Evolutionary conservation across 2,797 vertebrate species (phyloP), one percentile per base, ranked within the genome.

Genomic region (Sparus aurata): DNA sequence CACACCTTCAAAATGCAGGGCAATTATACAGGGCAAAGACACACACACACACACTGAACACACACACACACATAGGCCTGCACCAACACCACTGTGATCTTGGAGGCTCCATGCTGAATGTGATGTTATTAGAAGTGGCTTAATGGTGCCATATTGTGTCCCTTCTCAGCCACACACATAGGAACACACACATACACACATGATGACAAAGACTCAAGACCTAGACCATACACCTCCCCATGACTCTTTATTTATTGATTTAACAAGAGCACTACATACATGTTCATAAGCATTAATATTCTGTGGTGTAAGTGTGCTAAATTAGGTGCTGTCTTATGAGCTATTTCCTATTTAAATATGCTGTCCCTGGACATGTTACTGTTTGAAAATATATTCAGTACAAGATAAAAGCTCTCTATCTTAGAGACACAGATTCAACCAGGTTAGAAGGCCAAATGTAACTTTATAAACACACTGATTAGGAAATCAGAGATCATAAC

Each of bases 41-140:
- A 13, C 66, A 59, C 64, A 45, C 16, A 61, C 69, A 66, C 43
- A 67, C 55, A 73, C 49, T 16, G 57, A 75, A 62, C 69, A 46
- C n/a, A 47, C 50, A 60, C 50, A 60, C 61, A 53, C 63, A 58
- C 53, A 9, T 50, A 74, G 38, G 50, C 82, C 16, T 65, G 43
- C 50, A 68, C 61, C 61, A 55, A 83, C 59, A 77, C 79, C 76
- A 77, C 83, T 79, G 85, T 80, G 80, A 86, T 87, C 83, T 91
- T 74, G 63, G 82, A 85, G 86, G 72, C 91, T 85, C 73, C 75
- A 69, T 86, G 73, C 86, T 91, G 85, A 80, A 85, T 87, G 83
- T 95, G 93, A 95, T 90, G 90, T 94, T 92, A 95, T 93, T 91
- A 91, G 90, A 95, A 91, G 91, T 95, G 94, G 93, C 94, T 93